Conservation (phyloP, 2,888 invertebrate species). For the Clistopyga incitator region DNA sequence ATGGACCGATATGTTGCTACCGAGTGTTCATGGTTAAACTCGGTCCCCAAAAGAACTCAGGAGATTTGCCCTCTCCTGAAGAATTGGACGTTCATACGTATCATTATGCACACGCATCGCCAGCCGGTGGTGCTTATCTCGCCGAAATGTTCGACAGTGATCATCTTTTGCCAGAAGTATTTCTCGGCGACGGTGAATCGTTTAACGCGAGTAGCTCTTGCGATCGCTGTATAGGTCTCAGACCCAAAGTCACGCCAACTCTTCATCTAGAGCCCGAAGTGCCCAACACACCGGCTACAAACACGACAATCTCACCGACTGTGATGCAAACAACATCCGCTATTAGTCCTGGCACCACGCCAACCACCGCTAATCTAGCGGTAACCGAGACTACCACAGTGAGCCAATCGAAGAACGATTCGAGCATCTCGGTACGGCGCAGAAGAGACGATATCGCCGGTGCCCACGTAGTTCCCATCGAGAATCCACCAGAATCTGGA, state of each 20-base stretch:
- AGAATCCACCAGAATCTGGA: conserved; percentile 73
- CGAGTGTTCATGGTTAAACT: conserved; percentile 92
- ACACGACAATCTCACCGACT: conserved; percentile 62
- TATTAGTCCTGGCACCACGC: conserved; percentile 51
- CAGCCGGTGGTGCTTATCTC: conserved; percentile 90
- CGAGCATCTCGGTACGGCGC: conserved; percentile 66
- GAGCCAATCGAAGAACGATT: conserved; percentile 60
- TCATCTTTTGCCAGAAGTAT: conserved; percentile 88
- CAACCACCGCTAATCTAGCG: conserved; percentile 53
- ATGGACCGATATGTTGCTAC: conserved; percentile 95
- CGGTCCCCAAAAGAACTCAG: conserved; percentile 87
- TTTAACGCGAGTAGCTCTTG: conserved; percentile 82
- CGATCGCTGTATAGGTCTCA: conserved; percentile 85
- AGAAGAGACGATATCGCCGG: conserved; percentile 75
- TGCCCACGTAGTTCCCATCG: conserved; percentile 77
- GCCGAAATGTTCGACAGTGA: conserved; percentile 93
- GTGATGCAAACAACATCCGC: conserved; percentile 64
- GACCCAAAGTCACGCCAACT: conserved; percentile 81
- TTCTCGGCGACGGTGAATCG: conserved; percentile 89
- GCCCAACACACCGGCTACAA: conserved; percentile 57
- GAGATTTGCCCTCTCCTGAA: conserved; percentile 89
- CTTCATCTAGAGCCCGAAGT: conserved; percentile 79
- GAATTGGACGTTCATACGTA: conserved; percentile 90
- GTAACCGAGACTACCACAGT: conserved; percentile 65
- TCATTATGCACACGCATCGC: conserved; percentile 89